phyloP scores from a whole-genome alignment of 2,888 invertebrate genomes.

The Bruchidius siliquastri region DNA sequence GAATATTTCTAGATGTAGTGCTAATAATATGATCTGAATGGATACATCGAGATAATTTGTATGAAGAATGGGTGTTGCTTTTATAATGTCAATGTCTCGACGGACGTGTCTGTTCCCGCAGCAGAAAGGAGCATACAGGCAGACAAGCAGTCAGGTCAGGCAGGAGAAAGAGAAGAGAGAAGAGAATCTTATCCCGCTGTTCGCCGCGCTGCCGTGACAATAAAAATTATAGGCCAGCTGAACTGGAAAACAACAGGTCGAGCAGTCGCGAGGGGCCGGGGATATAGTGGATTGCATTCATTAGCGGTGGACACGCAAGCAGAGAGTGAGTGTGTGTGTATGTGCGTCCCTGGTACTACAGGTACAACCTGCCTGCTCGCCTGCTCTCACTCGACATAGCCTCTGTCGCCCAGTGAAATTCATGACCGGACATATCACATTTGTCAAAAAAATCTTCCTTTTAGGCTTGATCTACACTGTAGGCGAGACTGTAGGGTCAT shows the following conservation, averaged over 20 bases:
- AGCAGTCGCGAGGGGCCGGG: constrained; percentile 38
- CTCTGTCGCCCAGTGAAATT: not conserved
- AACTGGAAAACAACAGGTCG: constrained; percentile 58
- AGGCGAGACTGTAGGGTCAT: no score
- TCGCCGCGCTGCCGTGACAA: constrained; percentile 55
- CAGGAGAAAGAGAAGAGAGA: constrained; percentile 38
- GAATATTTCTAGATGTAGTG: no score
- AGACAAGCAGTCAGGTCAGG: not conserved
- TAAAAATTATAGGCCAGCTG: constrained; percentile 60
- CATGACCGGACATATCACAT: not conserved
- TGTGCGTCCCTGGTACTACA: not conserved
- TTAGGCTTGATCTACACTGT: not conserved
- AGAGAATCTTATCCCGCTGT: constrained; percentile 51
- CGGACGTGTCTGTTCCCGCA: not conserved
- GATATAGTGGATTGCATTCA: constrained; percentile 58
- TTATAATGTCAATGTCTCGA: not conserved
- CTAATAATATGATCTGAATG: no score
- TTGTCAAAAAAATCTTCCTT: not conserved
- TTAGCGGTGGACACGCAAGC: constrained; percentile 53
- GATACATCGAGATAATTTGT: no score
- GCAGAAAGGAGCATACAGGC: not conserved
- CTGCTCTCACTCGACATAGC: not conserved
- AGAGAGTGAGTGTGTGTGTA: constrained; percentile 14
- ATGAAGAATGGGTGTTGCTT: no score
- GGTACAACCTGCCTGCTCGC: not conserved